phyloP scores from a whole-genome alignment of 1,140 invertebrate genomes.

The Ephestia elutella region DNA sequence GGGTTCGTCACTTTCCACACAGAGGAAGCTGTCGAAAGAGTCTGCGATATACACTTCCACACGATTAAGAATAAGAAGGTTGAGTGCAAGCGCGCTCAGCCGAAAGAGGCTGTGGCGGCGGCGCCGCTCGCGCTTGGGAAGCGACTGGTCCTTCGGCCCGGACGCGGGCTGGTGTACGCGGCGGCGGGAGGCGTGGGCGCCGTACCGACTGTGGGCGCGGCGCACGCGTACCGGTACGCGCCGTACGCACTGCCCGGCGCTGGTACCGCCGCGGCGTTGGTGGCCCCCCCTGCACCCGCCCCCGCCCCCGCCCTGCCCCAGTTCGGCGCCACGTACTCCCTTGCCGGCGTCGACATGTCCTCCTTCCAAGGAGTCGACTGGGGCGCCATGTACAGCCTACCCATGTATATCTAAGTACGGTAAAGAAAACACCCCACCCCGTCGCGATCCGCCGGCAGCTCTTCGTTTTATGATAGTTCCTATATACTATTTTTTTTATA shows the following conservation, averaged over 20 bases:
- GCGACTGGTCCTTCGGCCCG: slow-evolving; percentile 60
- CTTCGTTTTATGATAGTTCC: slow-evolving; percentile 55
- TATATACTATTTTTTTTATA: slow-evolving; percentile 32
- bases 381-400: slow-evolving; percentile 92
- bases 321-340: slow-evolving; percentile 85
- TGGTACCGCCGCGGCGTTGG: slow-evolving; percentile 64
- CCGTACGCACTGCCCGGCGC: slow-evolving; percentile 74
- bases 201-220: slow-evolving; percentile 44
- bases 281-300: slow-evolving; percentile 73
- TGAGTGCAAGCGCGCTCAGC: slow-evolving; percentile 94
- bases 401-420: slow-evolving; percentile 86
- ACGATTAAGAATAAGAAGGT: slow-evolving; percentile 96
- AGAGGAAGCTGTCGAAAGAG: slow-evolving; percentile 91
- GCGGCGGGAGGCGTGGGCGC: slow-evolving; percentile 59
- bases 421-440: slow-evolving; percentile 26
- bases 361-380: slow-evolving; percentile 93
- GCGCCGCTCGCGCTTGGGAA: slow-evolving; percentile 64
- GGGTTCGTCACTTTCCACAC: slow-evolving; percentile 95
- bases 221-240: slow-evolving; percentile 81
- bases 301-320: slow-evolving; percentile 76
- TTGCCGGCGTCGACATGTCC: slow-evolving; percentile 92
- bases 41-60: slow-evolving; percentile 94
- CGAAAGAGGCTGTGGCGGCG: slow-evolving; percentile 88
- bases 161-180: slow-evolving; percentile 48
- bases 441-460: slow-evolving; percentile 26